A percentile compares a stretch with the other conserved stretches of the same genome.
Conservation (phyloP, 1,140 invertebrate species). For the Agrypnia vestita region DNA sequence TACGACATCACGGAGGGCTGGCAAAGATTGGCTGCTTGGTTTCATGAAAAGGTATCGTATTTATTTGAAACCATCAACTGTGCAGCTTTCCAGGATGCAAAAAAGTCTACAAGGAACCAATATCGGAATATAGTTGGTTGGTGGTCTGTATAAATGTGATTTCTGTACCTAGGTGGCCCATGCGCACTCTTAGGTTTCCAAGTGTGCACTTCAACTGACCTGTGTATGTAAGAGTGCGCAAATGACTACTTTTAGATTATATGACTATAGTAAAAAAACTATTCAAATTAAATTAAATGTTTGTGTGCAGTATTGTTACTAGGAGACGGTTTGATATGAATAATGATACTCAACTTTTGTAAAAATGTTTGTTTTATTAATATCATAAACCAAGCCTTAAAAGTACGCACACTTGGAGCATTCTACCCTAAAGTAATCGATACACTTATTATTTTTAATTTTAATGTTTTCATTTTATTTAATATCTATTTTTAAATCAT, state of each 20-base stretch:
- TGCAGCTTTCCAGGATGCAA: neutral
- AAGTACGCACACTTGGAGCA: no score
- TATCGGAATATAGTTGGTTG: constrained; percentile 1
- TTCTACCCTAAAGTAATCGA: no score
- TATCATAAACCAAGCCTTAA: no score
- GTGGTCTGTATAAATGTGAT: constrained; percentile 15
- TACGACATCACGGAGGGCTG: no score
- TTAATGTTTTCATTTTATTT: no score
- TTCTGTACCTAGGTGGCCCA: neutral
- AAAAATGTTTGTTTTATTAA: no score
- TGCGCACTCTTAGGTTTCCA: constrained; percentile 26
- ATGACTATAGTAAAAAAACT: no score
- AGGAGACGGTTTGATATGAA: neutral
- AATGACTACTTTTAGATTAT: neutral
- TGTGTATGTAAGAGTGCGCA: constrained; percentile 3
- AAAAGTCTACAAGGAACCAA: constrained; percentile 10
- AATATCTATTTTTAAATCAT: no score
- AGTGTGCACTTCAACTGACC: neutral
- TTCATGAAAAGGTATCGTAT: no score
- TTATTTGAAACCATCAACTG: no score
- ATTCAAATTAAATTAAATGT: neutral
- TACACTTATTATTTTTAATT: no score
- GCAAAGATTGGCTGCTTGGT: no score
- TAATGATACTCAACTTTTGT: neutral
- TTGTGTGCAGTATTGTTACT: neutral